These are phyloP conservation scores for Sweltsa coloradensis DNA, from an alignment of 1,140 invertebrate species.

Conservation along the genomic window DNA sequence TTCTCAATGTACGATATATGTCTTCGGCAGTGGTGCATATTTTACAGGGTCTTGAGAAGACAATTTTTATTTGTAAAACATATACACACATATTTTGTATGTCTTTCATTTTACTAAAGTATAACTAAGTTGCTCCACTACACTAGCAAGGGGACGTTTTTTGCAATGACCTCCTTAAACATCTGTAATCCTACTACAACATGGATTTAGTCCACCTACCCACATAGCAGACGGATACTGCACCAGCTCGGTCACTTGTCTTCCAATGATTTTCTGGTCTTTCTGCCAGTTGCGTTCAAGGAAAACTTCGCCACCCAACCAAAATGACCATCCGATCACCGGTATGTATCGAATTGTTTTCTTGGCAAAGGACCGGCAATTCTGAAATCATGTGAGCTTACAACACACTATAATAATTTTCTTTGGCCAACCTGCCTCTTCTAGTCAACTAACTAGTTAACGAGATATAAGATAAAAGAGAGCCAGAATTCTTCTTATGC, in stretches of 20 bases:
- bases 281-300: conserved; percentile 84
- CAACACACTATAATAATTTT: no score
- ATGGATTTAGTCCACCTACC: conserved; percentile 46
- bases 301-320: conserved; percentile 86
- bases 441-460: no score
- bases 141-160: not conserved
- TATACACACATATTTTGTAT: not conserved
- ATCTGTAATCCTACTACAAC: no score
- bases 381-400: conserved; percentile 60
- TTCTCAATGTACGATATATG: not conserved
- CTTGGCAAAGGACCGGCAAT: conserved; percentile 91
- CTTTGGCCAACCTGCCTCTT: no score
- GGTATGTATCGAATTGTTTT: conserved; percentile 83
- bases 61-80: not conserved
- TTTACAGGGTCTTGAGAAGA: not conserved
- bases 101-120: not conserved
- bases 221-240: conserved; percentile 82
- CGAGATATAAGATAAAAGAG: no score
- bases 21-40: not conserved
- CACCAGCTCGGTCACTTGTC: conserved; percentile 65
- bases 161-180: no score
- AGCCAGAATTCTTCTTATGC: no score
- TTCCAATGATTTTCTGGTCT: conserved; percentile 68
- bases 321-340: conserved; percentile 91
- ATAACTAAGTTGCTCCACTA: not conserved